Base-by-base conservation (phyloP, 2,113 vertebrate species). In the Struthio camelus region DNA sequence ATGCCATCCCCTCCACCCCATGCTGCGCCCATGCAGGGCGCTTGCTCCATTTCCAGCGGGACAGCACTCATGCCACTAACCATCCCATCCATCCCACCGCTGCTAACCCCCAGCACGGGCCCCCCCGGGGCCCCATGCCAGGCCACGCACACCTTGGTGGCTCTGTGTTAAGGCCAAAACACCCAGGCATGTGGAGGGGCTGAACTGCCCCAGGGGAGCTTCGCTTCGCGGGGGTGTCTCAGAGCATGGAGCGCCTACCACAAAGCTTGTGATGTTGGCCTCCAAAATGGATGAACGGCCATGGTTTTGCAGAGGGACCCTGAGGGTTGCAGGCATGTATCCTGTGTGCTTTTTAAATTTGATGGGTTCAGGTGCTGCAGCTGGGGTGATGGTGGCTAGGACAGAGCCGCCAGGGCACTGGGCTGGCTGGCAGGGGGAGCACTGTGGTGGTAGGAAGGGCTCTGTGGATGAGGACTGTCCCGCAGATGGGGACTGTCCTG, bases 71-170 rank as follows among this genome's bases (percentile, higher is more conserved):
- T 93, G 64, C 82, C 93, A 90, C 93, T 83, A 89, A 92, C 84
- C 51, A 65, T 95, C 77, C 90, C 94, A 69, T 56, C 87, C 91
- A 93, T 95, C 73, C 64, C 85, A 72, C 88, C 38, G 87, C 75
- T 85, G 81, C 94, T 92, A 40, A 95, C 79, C 70, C 80, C 71
- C 93, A 75, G 92, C 97, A 97, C 80, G 88, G 93, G 79, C 84
- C 76, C 80, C 80, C 89, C 89, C 6, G 3, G 34, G 50, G 34
- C 30, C 46, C 67, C 84, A 67, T 30, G 61, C 40, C 0, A 2
- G 42, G 46, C 83, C 84, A n/a, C 25, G 9, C 15, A 0, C 17
- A 5, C 72, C 50, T 65, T 50, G 38, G 23, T 34, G 85, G 19
- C 58, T 84, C 67, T 61, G 13, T 71, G 9, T 15, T 32, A 22